phyloP scores from a whole-genome alignment of 2,888 invertebrate species.

The Drosophila algonquin region DNA sequence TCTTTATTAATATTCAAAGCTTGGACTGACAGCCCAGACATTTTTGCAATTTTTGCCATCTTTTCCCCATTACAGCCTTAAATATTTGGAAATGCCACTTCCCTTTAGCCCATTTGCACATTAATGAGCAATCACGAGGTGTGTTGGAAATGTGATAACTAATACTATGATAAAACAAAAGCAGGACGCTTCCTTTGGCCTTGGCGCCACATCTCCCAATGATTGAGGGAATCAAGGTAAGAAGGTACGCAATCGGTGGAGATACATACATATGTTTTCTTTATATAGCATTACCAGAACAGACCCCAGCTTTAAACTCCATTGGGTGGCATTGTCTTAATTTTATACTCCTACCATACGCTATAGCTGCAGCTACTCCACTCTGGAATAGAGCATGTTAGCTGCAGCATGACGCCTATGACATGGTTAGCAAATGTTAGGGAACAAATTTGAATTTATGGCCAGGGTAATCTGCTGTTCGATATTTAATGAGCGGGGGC shows the following conservation, averaged over 20 bases:
- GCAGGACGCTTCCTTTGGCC: no score
- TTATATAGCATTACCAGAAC: no score
- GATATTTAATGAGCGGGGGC: constrained; percentile 5
- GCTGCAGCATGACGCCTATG: constrained; percentile 8
- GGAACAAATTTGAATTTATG: constrained; percentile 22
- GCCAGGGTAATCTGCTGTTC: constrained; percentile 19
- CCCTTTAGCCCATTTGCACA: constrained; percentile 4
- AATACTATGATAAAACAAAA: no score
- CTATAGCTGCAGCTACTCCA: background rate
- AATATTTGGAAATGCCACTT: constrained; percentile 26
- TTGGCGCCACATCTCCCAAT: no score
- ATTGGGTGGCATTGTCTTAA: no score
- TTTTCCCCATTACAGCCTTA: background rate
- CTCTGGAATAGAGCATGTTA: background rate
- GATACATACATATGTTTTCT: no score
- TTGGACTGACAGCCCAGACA: constrained; percentile 44
- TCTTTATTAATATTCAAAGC: constrained; percentile 50
- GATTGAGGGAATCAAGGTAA: no score
- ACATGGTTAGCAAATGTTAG: constrained; percentile 27
- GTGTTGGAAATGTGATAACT: no score
- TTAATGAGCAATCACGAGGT: no score
- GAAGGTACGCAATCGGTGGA: no score
- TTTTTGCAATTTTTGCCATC: constrained; percentile 8
- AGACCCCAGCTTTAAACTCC: no score
- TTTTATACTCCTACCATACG: no score